These are phyloP conservation scores for Morinoia aosen DNA, from an alignment of 2,888 invertebrate genomes.

Conservation along the genomic window DNA sequence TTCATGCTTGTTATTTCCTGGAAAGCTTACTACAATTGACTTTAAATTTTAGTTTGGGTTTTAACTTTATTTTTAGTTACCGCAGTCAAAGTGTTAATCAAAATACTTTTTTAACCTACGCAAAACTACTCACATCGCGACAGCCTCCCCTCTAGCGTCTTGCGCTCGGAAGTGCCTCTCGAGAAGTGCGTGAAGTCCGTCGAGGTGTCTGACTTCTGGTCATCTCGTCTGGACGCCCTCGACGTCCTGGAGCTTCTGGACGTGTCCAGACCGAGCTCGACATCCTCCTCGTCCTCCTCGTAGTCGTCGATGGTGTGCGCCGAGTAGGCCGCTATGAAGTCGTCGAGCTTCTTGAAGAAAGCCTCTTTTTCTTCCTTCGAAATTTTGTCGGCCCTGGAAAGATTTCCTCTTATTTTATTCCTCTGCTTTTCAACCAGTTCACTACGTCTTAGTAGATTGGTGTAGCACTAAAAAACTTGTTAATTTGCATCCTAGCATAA, in stretches of 20 bases:
- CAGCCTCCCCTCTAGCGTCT: neutral
- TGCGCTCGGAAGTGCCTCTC: neutral
- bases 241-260: neutral
- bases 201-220: neutral
- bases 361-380: neutral
- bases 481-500: too few relatives aligned
- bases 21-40: too few relatives aligned
- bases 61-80: too few relatives aligned
- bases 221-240: neutral
- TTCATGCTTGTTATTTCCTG: too few relatives aligned
- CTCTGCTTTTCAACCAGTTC: too few relatives aligned
- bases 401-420: too few relatives aligned
- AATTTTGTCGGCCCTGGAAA: neutral
- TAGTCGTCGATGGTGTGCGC: neutral
- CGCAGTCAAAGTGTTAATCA: too few relatives aligned
- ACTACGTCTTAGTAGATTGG: too few relatives aligned
- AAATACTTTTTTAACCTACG: too few relatives aligned
- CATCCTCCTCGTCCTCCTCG: neutral
- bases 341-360: neutral
- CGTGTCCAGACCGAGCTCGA: neutral
- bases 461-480: too few relatives aligned
- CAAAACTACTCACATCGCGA: neutral
- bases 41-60: too few relatives aligned
- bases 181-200: neutral
- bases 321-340: neutral